Percentiles rank a stretch among this genome's conserved stretches.
phyloP scores from a whole-genome alignment of 2,797 vertebrate genomes.

The Synanceia verrucosa region DNA sequence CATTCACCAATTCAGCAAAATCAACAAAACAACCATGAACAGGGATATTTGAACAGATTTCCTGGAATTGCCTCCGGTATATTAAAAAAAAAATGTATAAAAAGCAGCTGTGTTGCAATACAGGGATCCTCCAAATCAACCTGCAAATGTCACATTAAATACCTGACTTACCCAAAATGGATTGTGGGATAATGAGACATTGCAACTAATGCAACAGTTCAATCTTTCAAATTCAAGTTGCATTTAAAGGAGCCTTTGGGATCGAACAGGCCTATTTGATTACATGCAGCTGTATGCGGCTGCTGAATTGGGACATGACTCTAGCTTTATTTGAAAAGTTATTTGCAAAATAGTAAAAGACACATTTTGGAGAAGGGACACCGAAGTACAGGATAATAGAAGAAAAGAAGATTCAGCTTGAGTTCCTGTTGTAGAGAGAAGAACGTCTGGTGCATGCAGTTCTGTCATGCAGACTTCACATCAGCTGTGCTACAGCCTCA shows the following conservation, averaged over 20 bases:
- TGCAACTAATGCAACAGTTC: neutral
- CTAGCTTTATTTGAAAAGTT: neutral
- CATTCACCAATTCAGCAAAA: neutral
- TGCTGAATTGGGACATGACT: neutral
- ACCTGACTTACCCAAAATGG: neutral
- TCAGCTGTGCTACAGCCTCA: slow-evolving; percentile 13
- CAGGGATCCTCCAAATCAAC: neutral
- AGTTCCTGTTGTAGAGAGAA: slow-evolving; percentile 42
- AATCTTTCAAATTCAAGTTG: neutral
- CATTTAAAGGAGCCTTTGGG: neutral
- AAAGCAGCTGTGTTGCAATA: neutral
- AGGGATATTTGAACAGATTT: neutral
- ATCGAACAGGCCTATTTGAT: neutral
- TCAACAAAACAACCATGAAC: neutral
- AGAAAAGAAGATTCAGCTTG: slow-evolving; percentile 16
- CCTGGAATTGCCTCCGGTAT: neutral
- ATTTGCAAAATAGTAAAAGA: neutral
- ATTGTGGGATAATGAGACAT: neutral
- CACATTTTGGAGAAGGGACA: neutral
- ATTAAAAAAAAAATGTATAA: neutral
- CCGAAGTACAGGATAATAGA: neutral
- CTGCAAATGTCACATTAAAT: neutral
- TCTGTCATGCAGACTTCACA: slow-evolving; percentile 55
- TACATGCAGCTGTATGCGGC: neutral
- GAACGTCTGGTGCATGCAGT: slow-evolving; percentile 48